A percentile compares a stretch with the other conserved stretches of the same genome.
phyloP scores from a whole-genome alignment of 2,888 invertebrate species.

The Arge pagana region DNA sequence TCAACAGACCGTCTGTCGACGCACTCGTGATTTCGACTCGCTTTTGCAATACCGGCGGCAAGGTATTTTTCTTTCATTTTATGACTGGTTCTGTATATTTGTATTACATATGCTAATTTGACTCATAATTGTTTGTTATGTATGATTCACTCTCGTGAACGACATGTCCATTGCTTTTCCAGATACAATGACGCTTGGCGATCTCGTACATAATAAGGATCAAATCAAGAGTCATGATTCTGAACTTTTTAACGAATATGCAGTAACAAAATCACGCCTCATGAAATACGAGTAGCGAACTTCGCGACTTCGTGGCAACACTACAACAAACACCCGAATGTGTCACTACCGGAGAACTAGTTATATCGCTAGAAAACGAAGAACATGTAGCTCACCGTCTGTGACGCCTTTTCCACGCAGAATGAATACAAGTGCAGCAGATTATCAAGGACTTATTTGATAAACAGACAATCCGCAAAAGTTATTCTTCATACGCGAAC shows the following conservation, averaged over 20 bases:
- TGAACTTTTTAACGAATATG: constrained; percentile 3
- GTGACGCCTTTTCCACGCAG: constrained; percentile 30
- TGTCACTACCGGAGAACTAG: constrained; percentile 27
- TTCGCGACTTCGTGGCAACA: constrained; percentile 12
- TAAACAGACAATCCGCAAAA: constrained; percentile 32
- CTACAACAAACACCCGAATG: constrained; percentile 25
- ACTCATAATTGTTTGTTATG: too few relatives aligned
- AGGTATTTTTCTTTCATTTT: too few relatives aligned
- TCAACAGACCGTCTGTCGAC: too few relatives aligned
- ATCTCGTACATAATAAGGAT: constrained; percentile 4
- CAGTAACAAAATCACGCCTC: constrained; percentile 9
- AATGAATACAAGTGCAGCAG: constrained; percentile 30
- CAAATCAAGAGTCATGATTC: constrained; percentile 1
- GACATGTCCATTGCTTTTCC: constrained; percentile 4
- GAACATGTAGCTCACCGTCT: constrained; percentile 28
- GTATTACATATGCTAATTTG: too few relatives aligned
- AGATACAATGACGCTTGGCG: constrained; percentile 2
- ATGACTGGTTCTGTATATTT: too few relatives aligned
- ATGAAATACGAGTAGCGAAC: constrained; percentile 1
- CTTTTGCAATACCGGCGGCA: too few relatives aligned
- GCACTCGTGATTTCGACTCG: too few relatives aligned
- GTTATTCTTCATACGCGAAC: constrained; percentile 35
- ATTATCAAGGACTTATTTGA: constrained; percentile 30
- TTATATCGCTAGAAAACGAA: constrained; percentile 25
- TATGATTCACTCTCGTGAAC: neutral